These are phyloP conservation scores for Smutsia gigantea DNA, from an alignment of 2,797 vertebrate genomes.

Conservation along the genomic window DNA sequence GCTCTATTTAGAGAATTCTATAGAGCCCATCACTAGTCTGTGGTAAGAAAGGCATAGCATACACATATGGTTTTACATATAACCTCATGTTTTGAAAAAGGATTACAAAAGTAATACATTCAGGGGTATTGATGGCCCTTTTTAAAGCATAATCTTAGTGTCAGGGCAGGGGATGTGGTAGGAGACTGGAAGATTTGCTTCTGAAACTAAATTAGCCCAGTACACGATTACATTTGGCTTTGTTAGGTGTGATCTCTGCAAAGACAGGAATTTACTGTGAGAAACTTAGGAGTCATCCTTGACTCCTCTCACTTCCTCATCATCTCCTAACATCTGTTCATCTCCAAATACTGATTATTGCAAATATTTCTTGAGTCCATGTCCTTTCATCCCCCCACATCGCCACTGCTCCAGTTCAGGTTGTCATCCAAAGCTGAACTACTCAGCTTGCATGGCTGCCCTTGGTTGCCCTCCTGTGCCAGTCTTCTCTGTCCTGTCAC, in stretches of 20 bases:
- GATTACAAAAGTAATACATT: neutral
- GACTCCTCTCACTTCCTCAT: neutral
- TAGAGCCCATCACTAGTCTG: neutral
- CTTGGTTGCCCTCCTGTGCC: neutral
- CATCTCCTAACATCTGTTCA: neutral
- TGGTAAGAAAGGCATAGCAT: neutral
- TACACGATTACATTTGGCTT: neutral
- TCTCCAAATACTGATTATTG: neutral
- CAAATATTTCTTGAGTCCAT: neutral
- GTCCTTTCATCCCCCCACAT: fast-evolving
- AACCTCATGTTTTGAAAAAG: neutral
- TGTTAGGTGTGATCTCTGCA: neutral
- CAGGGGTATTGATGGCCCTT: neutral
- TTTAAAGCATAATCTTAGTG: neutral
- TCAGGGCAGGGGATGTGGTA: neutral
- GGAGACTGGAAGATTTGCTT: neutral
- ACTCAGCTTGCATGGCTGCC: neutral
- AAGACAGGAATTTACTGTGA: neutral
- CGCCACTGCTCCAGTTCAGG: neutral
- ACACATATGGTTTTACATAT: neutral
- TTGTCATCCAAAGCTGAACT: neutral
- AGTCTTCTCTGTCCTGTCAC: neutral
- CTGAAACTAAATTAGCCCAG: neutral
- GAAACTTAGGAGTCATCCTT: neutral
- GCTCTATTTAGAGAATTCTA: neutral